phyloP scores from a whole-genome alignment of 1,140 invertebrate species.

The Holcopasites calliopsidis region DNA sequence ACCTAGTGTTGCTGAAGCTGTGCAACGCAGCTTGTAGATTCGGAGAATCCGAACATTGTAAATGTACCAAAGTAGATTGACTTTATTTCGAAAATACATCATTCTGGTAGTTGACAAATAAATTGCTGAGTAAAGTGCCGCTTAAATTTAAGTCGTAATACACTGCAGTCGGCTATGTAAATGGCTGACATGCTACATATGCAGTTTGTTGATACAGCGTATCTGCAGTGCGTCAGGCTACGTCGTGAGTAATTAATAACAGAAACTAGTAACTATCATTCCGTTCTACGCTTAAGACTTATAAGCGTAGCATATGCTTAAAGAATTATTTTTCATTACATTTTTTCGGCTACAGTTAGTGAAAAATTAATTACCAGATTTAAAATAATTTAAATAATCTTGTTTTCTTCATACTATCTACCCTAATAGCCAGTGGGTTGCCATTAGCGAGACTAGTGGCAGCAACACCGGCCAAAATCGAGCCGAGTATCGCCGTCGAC shows the following conservation, averaged over 20 bases:
- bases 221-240: slow-evolving; percentile 33
- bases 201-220: slow-evolving; percentile 40
- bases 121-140: background rate
- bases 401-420: no score
- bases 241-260: slow-evolving; percentile 50
- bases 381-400: no score
- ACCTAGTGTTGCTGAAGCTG: no score
- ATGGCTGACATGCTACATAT: background rate
- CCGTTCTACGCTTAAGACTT: background rate
- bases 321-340: background rate
- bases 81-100: background rate
- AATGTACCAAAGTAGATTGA: no score
- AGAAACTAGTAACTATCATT: background rate
- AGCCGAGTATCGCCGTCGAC: no score
- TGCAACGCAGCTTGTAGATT: no score
- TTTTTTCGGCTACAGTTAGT: background rate
- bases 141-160: background rate
- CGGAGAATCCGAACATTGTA: no score
- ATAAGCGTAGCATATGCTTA: background rate
- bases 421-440: no score
- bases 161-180: background rate
- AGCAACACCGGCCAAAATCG: no score
- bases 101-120: background rate
- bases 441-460: no score
- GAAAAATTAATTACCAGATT: no score